Percentiles rank a stretch among this genome's conserved stretches.
Conservation (phyloP, 1,140 invertebrate species). For the Onthophagus taurus region DNA sequence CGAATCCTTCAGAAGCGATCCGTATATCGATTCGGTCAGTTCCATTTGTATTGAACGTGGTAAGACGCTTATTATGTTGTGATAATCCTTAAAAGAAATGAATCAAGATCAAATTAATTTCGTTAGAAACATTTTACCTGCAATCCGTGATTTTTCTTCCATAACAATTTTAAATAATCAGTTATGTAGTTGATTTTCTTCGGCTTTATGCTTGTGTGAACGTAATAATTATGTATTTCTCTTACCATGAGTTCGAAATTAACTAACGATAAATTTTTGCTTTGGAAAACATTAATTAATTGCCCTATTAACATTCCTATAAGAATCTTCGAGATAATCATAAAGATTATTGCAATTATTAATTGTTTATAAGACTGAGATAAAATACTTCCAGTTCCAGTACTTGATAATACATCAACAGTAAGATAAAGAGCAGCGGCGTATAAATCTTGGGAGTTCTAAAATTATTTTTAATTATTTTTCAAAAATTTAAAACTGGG, state of each 20-base stretch:
- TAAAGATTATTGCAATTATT: neutral
- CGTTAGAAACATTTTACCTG: neutral
- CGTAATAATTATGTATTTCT: slow-evolving; percentile 2
- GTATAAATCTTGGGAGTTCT: slow-evolving; percentile 36
- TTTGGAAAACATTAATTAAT: neutral
- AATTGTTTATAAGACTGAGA: slow-evolving; percentile 20
- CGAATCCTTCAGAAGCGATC: slow-evolving; percentile 37
- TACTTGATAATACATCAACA: slow-evolving; percentile 39
- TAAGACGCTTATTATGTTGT: neutral
- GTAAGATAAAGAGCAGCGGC: slow-evolving; percentile 39
- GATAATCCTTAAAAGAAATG: neutral
- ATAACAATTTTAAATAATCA: neutral
- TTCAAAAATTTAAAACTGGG: neutral
- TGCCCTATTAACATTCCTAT: slow-evolving; percentile 3
- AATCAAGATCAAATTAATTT: neutral
- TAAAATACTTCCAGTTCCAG: slow-evolving; percentile 38
- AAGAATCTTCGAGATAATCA: neutral
- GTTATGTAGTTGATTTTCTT: neutral
- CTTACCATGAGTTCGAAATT: slow-evolving; percentile 4
- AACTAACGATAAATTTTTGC: neutral
- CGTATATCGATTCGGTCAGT: slow-evolving; percentile 39
- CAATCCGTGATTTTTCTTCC: slow-evolving; percentile 6
- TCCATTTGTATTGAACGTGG: slow-evolving; percentile 31
- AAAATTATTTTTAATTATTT: slow-evolving; percentile 25
- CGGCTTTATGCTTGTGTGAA: neutral